Conservation (phyloP, 2,888 invertebrate genomes). For the Idaea dimidiata region DNA sequence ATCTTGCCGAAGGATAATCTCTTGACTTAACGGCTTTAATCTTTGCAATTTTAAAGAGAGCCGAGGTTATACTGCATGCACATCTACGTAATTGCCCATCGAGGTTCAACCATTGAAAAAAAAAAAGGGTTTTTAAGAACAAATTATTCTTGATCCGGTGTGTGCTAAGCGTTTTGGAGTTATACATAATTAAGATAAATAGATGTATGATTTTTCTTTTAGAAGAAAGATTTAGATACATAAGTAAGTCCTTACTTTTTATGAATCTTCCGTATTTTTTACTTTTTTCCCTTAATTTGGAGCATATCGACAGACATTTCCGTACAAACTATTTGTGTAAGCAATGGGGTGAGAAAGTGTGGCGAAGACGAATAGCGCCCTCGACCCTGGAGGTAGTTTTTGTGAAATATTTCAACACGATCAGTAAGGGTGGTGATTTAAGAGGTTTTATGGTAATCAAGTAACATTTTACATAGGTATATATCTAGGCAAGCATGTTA, state of each 20-base stretch:
- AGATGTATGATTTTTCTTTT: no score
- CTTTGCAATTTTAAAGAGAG: neutral
- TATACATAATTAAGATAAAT: no score
- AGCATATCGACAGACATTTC: constrained; percentile 42
- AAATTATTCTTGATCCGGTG: no score
- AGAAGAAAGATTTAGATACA: no score
- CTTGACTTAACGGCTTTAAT: neutral
- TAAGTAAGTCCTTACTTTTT: neutral
- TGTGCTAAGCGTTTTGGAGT: no score
- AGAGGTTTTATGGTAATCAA: neutral
- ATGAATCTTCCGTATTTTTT: neutral
- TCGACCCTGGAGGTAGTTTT: constrained; percentile 23
- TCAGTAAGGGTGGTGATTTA: neutral
- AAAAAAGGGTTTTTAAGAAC: no score
- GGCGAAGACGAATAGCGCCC: constrained; percentile 48
- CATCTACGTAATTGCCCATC: no score
- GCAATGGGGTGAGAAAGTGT: constrained; percentile 52
- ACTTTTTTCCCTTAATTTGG: constrained; percentile 22
- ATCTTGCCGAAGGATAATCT: neutral
- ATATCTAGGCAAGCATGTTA: no score
- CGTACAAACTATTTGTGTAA: constrained; percentile 35
- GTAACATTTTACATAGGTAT: no score
- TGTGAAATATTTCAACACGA: constrained; percentile 9
- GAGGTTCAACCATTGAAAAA: no score
- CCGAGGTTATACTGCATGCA: neutral